Base-by-base conservation (phyloP, 2,888 invertebrate genomes). In the Diploptera punctata region DNA sequence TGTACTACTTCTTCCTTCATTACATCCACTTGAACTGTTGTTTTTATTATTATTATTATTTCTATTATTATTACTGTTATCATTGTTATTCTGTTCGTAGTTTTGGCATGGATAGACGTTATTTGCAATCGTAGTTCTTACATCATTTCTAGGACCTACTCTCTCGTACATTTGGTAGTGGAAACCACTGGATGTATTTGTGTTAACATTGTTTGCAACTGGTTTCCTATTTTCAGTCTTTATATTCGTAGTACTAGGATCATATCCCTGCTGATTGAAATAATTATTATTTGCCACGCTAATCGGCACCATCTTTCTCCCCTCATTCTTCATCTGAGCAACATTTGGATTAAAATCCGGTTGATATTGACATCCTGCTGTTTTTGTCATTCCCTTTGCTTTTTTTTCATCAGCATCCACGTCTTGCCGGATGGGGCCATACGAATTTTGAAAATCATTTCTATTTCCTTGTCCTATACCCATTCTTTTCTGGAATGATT, bases 11-110 rank as follows among this genome's bases (percentile, higher is more conserved):
- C 78, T 78, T 82, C 81, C 84, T 83, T 52, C 77, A 77, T 81
- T 84, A 84, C 60, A 81, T 73, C 75, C 80, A 77, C 71, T 82
- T 80, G 62, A 85, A 83, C n/a, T 84, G 84, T 78, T 84, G 83
- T 67, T 80, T 80, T 80, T 83, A 85, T 76, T 83, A 83, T 16
- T 67, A 10, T 3, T 67, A 29, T 18, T 67, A 26, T 44, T 47
- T 0, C 13, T 47, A 3, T 47, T 44, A 24, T 44, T 65, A 19
- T 16, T 21, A 26, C 24, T 24, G 10, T 13, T 67, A 10, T 2
- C 24, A 10, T 65, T 38, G 10, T 26, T 54, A 24, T 47, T 29
- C 18, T 67, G 47, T 16, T 44, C 29, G 18, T 60, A 69, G 19
- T 60, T 57, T n/a, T 44, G 69, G 26, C 69, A 69, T 7, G 38